These are phyloP conservation scores for Eonycteris spelaea DNA, from an alignment of 2,113 vertebrate genomes.

Conservation along the genomic window DNA sequence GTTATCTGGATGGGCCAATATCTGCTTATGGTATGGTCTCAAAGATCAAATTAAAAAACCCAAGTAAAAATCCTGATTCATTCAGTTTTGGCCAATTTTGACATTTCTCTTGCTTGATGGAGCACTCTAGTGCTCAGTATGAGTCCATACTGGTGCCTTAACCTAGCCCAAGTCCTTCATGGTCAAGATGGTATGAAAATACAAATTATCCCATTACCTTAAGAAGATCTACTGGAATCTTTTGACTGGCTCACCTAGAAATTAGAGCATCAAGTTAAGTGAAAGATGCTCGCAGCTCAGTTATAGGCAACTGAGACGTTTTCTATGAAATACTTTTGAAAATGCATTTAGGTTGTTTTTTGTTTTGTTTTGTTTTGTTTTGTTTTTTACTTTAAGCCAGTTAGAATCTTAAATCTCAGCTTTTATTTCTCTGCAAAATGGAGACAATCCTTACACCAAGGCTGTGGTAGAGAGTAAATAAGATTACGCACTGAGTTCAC, in stretches of 20 bases:
- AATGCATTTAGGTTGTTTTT: not conserved
- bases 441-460: not conserved
- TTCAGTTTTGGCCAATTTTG: not conserved
- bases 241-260: not conserved
- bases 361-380: not conserved
- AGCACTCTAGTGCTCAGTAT: not conserved
- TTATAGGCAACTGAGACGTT: not conserved
- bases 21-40: not conserved
- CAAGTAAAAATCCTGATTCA: not conserved
- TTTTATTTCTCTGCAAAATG: not conserved
- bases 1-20: not conserved
- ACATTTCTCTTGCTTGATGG: not conserved
- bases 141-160: not conserved
- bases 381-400: conserved; percentile 17
- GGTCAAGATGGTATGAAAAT: not conserved
- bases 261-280: not conserved
- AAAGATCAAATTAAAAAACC: not conserved
- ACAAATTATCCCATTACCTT: not conserved
- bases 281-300: not conserved
- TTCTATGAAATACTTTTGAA: conserved; percentile 9
- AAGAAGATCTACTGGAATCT: not conserved
- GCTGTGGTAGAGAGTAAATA: not conserved
- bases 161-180: not conserved
- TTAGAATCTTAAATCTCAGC: not conserved
- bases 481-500: not conserved